Conservation (phyloP, 2,113 vertebrate species). For the Calidris pugnax region DNA sequence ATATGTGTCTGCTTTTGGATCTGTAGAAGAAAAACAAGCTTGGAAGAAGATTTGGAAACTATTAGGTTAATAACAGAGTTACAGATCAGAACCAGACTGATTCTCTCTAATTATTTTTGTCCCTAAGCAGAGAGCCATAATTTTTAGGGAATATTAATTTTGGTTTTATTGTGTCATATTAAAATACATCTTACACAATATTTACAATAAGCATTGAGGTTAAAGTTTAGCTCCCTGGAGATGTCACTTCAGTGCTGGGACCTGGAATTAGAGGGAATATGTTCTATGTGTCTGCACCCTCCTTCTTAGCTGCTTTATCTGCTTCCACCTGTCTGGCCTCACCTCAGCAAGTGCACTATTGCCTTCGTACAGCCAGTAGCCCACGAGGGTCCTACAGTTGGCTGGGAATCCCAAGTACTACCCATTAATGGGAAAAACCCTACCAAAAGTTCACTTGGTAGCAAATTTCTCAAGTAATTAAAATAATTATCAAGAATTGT, state of each 20-base stretch:
- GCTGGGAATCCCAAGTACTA: neutral
- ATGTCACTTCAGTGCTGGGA: neutral
- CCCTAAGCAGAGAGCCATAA: neutral
- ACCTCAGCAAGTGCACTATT: accelerated
- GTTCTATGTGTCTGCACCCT: neutral
- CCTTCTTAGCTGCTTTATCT: neutral
- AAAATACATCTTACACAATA: neutral
- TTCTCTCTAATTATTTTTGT: neutral
- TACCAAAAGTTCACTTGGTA: neutral
- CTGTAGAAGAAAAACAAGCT: neutral
- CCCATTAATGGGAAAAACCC: neutral
- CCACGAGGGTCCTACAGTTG: accelerated
- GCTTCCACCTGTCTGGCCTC: neutral
- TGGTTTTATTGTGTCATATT: neutral
- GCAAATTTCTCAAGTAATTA: neutral
- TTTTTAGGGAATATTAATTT: neutral
- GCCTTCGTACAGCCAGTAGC: neutral
- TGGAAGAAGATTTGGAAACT: neutral
- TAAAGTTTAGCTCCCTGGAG: neutral
- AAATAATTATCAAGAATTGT: neutral
- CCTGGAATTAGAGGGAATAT: neutral
- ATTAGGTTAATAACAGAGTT: neutral
- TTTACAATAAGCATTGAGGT: neutral
- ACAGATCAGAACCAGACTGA: neutral
- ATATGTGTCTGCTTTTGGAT: neutral